A percentile compares a stretch with the other conserved stretches of the same genome.
Evolutionary conservation across 2,888 invertebrate species (phyloP).

Genomic region (Stramonita haemastoma): DNA sequence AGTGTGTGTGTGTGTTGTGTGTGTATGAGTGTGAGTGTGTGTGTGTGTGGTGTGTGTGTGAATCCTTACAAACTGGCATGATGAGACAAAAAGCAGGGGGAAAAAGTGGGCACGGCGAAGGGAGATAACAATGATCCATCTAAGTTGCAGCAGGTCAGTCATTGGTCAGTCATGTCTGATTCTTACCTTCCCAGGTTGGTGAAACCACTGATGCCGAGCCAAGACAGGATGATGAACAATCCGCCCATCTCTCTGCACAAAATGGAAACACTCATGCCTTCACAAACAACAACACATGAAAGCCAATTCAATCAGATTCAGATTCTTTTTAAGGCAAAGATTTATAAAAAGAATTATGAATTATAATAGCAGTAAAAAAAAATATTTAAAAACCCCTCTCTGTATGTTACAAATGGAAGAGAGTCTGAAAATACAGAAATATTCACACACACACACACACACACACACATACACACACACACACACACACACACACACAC

Average conservation of each 20-base stretch:
- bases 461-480: not conserved
- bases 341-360: too few relatives aligned
- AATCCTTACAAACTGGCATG: too few relatives aligned
- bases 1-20: not conserved
- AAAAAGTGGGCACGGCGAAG: too few relatives aligned
- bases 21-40: not conserved
- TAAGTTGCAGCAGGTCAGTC: too few relatives aligned
- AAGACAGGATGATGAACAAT: constrained; percentile 65
- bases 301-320: too few relatives aligned
- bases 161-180: not conserved
- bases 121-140: too few relatives aligned
- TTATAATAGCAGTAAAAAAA: not conserved
- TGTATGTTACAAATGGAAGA: not conserved
- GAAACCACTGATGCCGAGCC: constrained; percentile 65
- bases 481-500: not conserved
- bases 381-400: not conserved
- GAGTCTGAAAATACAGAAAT: not conserved
- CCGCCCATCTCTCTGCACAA: constrained; percentile 69
- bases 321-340: too few relatives aligned
- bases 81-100: too few relatives aligned
- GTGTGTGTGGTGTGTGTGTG: not conserved
- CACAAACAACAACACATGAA: too few relatives aligned
- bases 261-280: constrained; percentile 14
- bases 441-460: not conserved
- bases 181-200: constrained; percentile 64